Base-by-base conservation (phyloP, 1,140 invertebrate species). In the Apis laboriosa region DNA sequence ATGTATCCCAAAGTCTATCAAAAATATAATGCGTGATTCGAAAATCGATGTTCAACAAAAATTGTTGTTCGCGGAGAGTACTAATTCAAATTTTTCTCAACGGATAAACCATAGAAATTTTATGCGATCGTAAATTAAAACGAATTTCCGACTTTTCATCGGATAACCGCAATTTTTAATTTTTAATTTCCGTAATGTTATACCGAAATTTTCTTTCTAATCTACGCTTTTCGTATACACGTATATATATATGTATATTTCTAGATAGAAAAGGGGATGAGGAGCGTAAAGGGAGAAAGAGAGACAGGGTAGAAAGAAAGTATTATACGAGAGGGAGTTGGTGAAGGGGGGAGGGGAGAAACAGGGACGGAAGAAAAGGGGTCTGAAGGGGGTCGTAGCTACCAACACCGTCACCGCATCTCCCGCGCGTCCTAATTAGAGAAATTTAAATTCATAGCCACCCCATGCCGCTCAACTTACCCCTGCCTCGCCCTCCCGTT, bases 381-480 rank as follows among this genome's bases (percentile, higher is more conserved):
- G 71, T 87, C 70, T 67, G 80, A 84, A 88, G 82, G 79, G 79
- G 85, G 79, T 77, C 84, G 84, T 86, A 88, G 87, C 89, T 88
- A 88, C 88, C 89, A 89, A 86, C 89, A 85, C 87, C 92, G 87
- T 91, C 90, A 86, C 88, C 89, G 80, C 87, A 90, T 87, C 90
- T 86, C 90, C 85, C 87, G 87, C 89, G 86, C 90, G 91, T 92
- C 91, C 92, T 93, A 93, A 94, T 93, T 94, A 94, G 92, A 92
- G 90, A 93, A 93, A 94, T 93, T 94, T 94, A 93, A 94, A 94
- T 94, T 93, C 93, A 94, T 94, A 92, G 88, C 87, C 84, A 87
- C 77, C 87, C 87, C 88, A 88, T 84, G 84, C 81, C 86, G 87
- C 74, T 86, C 84, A 89, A 89, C 86, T 84, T 88, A 84, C 81